Evolutionary conservation across 2,797 vertebrate genomes (phyloP).

Genomic region (Myotis daubentonii): DNA sequence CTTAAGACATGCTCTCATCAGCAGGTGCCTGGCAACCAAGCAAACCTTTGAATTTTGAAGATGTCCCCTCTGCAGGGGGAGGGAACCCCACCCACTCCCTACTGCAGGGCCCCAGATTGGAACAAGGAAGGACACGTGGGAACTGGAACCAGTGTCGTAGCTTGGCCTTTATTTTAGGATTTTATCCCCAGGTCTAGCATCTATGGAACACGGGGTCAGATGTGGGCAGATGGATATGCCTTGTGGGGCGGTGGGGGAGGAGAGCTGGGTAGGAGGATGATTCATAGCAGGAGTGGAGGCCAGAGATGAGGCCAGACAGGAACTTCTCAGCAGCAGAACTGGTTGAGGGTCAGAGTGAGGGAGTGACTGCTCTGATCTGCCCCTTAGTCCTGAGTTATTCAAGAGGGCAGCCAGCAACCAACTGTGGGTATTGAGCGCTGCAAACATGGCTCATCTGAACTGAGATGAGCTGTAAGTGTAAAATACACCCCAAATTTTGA

Average conservation of each 20-base stretch:
- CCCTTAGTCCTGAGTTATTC: neutral
- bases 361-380: neutral
- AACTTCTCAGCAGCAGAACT: neutral
- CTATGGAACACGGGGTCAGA: neutral
- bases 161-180: neutral
- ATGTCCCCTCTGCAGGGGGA: neutral
- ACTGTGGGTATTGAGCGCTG: rapidly evolving
- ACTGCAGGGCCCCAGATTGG: neutral
- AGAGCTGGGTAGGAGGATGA: neutral
- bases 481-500: neutral
- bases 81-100: neutral
- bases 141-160: neutral
- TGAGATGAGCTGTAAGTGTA: neutral
- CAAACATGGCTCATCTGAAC: neutral
- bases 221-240: neutral
- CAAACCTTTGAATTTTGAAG: neutral
- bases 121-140: neutral
- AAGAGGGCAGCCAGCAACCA: neutral
- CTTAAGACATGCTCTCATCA: neutral
- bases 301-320: neutral
- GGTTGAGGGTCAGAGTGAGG: neutral
- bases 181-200: neutral
- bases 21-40: neutral
- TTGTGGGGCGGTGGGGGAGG: neutral
- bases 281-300: neutral